These are phyloP conservation scores for Lerema accius DNA, from an alignment of 1,140 invertebrate genomes.

Conservation along the genomic window DNA sequence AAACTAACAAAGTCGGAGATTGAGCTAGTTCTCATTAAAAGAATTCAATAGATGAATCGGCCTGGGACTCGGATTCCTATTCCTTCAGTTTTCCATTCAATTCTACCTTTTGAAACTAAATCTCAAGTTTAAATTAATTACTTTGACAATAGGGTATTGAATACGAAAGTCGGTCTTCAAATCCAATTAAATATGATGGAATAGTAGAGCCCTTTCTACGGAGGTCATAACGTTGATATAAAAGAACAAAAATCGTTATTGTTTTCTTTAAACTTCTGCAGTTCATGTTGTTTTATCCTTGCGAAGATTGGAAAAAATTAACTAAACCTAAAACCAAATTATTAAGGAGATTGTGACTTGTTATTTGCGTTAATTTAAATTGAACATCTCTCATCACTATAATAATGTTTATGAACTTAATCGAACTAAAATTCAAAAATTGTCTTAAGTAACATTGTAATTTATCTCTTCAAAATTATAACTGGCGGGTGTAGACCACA, in stretches of 20 bases:
- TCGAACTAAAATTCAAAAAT: no score
- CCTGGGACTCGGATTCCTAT: constrained; percentile 57
- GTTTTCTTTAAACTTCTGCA: no score
- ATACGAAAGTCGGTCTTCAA: constrained; percentile 52
- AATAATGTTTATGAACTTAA: no score
- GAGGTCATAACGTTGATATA: not conserved
- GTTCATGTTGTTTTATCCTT: no score
- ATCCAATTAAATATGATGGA: constrained; percentile 53
- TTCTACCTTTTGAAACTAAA: constrained; percentile 74
- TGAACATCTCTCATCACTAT: no score
- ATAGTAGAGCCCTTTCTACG: constrained; percentile 3
- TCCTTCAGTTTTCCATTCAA: constrained; percentile 59
- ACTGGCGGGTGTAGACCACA: no score
- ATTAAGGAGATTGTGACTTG: no score
- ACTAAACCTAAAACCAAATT: no score
- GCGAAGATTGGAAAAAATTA: no score
- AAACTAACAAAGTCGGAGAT: constrained; percentile 15
- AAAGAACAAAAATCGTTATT: not conserved
- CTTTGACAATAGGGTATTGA: constrained; percentile 66
- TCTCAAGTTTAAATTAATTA: constrained; percentile 71
- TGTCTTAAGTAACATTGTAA: no score
- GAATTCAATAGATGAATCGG: constrained; percentile 41
- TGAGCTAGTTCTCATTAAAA: constrained; percentile 75
- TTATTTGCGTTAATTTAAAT: no score
- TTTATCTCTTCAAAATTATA: no score